Conservation (phyloP, 2,113 vertebrate genomes). For the Tenebrosternarchus preto region DNA sequence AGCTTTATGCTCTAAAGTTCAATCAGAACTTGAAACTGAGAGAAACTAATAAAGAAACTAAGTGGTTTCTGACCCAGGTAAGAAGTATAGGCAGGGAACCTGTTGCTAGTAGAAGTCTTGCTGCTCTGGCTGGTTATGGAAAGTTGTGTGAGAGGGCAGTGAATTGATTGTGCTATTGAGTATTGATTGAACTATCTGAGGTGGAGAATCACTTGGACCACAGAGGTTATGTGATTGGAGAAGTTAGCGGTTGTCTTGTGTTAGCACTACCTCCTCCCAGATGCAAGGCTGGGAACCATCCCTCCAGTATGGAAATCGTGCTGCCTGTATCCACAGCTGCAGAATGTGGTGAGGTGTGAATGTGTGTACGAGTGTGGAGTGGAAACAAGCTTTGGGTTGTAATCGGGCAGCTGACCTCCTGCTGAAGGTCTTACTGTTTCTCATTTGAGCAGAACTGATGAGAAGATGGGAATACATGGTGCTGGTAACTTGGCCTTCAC, state of each 20-base stretch:
- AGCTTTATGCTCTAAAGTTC: not conserved
- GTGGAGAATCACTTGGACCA: not conserved
- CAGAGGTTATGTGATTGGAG: not conserved
- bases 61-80: not conserved
- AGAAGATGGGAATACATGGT: slow-evolving; percentile 70
- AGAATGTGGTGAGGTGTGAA: not conserved
- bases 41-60: not conserved
- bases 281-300: not conserved
- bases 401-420: slow-evolving; percentile 54
- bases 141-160: not conserved
- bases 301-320: not conserved
- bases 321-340: not conserved
- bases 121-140: not conserved
- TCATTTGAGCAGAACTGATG: slow-evolving; percentile 67
- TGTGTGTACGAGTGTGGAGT: slow-evolving; percentile 22
- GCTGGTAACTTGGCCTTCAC: slow-evolving; percentile 59
- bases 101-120: not conserved
- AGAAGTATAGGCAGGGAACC: not conserved
- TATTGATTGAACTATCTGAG: not conserved
- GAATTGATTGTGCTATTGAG: not conserved
- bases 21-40: not conserved
- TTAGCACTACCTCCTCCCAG: not conserved
- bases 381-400: slow-evolving; percentile 55
- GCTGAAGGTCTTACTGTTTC: slow-evolving; percentile 70
- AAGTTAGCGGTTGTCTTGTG: not conserved